A percentile compares a stretch with the other conserved stretches of the same genome.
These are phyloP conservation scores for Apodemia zela DNA, from an alignment of 2,888 invertebrate species.

Conservation along the genomic window DNA sequence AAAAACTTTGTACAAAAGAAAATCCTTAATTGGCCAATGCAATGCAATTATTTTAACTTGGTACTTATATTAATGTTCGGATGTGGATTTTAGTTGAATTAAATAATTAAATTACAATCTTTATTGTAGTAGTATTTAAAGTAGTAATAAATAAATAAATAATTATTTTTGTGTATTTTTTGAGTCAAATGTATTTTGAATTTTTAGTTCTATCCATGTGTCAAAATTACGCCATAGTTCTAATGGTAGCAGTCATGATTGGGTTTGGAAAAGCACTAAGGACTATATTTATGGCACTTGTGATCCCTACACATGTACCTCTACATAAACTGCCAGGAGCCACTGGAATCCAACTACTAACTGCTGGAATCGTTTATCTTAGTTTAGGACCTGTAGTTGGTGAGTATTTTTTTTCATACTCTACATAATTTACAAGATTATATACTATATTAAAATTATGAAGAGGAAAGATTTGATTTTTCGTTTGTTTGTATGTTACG, in stretches of 20 bases:
- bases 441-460: too few species aligned
- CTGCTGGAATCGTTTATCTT: conserved; percentile 83
- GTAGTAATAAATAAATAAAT: not conserved
- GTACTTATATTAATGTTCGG: too few species aligned
- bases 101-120: too few species aligned
- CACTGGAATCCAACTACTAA: conserved; percentile 84
- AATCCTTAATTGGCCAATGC: too few species aligned
- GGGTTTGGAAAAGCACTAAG: conserved; percentile 86
- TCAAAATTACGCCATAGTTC: conserved; percentile 74
- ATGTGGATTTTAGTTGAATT: too few species aligned
- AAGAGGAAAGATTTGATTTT: too few species aligned
- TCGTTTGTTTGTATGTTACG: too few species aligned
- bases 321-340: conserved; percentile 85
- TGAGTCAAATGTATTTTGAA: conserved; percentile 21
- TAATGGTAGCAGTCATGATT: conserved; percentile 82
- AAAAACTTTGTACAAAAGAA: too few species aligned
- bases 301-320: conserved; percentile 86
- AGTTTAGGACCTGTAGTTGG: conserved; percentile 84
- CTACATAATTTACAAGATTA: too few species aligned
- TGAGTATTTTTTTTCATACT: conserved; percentile 43
- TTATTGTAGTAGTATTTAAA: conserved; percentile 17
- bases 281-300: conserved; percentile 87
- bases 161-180: too few species aligned
- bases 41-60: too few species aligned
- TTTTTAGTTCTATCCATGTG: conserved; percentile 82